Percentiles rank a stretch among this genome's conserved stretches.
Evolutionary conservation across 2,113 vertebrate genomes (phyloP).

Genomic region (Grus americana): DNA sequence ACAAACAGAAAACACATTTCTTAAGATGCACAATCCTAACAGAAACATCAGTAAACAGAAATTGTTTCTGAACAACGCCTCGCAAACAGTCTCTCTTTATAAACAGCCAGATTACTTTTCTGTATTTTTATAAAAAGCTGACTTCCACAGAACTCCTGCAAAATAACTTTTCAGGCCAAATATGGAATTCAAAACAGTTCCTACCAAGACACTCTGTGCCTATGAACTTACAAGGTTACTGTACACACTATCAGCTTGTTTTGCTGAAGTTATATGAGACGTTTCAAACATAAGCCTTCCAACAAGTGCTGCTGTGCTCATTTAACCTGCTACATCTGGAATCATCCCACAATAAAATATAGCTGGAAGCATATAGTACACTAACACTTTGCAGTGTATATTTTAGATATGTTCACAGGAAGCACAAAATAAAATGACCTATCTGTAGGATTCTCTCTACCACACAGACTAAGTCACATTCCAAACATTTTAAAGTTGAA

Average conservation of each 20-base stretch:
- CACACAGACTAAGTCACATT: neutral
- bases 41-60: neutral
- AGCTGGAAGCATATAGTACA: neutral
- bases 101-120: neutral
- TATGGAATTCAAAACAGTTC: slow-evolving; percentile 68
- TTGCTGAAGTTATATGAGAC: slow-evolving; percentile 70
- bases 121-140: slow-evolving; percentile 24
- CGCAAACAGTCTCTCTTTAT: neutral
- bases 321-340: slow-evolving; percentile 36
- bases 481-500: neutral
- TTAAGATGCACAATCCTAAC: neutral
- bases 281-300: slow-evolving; percentile 70
- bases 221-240: slow-evolving; percentile 58
- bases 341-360: neutral
- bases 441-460: neutral
- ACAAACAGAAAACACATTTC: neutral
- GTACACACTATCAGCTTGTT: slow-evolving; percentile 64
- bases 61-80: neutral
- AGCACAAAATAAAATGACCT: neutral
- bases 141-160: slow-evolving; percentile 24
- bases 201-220: slow-evolving; percentile 51
- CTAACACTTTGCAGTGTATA: neutral
- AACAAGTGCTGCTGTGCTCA: neutral
- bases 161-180: slow-evolving; percentile 55
- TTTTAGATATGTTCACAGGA: neutral